Conservation (phyloP, 2,113 vertebrate species). For the Polypterus senegalus region DNA sequence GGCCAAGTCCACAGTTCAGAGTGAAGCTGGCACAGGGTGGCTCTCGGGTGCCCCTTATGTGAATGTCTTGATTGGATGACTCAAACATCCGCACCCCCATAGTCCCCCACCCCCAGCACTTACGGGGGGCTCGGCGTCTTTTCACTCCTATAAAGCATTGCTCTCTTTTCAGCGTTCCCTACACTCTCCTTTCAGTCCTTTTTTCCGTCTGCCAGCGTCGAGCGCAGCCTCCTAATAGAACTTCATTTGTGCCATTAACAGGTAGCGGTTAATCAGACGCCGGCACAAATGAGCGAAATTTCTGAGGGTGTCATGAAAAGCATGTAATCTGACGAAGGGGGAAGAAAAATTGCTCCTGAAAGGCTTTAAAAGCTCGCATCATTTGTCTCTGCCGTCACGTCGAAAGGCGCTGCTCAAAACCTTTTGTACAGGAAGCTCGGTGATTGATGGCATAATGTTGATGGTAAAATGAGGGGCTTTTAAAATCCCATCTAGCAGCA, state of each 20-base stretch:
- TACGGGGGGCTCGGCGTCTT: too few relatives aligned
- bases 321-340: constrained; percentile 5
- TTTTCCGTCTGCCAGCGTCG: too few relatives aligned
- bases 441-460: constrained; percentile 4
- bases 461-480: constrained; percentile 8
- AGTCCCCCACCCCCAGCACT: too few relatives aligned
- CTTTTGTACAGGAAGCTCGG: constrained; percentile 4
- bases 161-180: too few relatives aligned
- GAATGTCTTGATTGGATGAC: too few relatives aligned
- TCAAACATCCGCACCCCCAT: too few relatives aligned
- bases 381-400: neutral
- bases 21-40: too few relatives aligned
- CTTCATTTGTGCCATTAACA: constrained; percentile 30
- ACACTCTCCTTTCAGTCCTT: too few relatives aligned
- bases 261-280: constrained; percentile 31
- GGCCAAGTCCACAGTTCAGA: too few relatives aligned
- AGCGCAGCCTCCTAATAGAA: too few relatives aligned
- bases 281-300: constrained; percentile 22
- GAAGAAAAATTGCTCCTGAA: constrained; percentile 7
- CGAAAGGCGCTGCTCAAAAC: neutral
- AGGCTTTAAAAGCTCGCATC: constrained; percentile 14
- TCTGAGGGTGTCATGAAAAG: constrained; percentile 18
- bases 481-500: constrained; percentile 1
- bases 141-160: too few relatives aligned
- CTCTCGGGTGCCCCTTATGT: too few relatives aligned